Conservation (phyloP, 2,888 invertebrate genomes). For the Platycheirus rosarum region DNA sequence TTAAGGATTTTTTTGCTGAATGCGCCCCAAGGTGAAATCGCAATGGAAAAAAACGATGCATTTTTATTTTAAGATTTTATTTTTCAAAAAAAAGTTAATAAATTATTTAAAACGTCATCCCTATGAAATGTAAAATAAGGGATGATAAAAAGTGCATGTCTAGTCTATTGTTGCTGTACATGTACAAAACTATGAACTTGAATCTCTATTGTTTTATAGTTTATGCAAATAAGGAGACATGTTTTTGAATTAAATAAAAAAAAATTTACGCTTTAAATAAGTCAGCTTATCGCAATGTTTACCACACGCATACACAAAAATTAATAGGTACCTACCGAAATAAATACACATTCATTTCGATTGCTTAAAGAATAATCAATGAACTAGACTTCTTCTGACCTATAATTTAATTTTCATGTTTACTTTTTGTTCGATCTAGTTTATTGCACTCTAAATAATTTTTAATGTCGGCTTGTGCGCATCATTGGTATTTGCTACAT, state of each 20-base stretch:
- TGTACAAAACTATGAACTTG: no score
- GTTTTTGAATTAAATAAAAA: neutral
- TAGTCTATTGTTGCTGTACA: no score
- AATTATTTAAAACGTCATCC: neutral
- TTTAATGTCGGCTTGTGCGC: neutral
- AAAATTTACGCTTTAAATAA: constrained; percentile 5
- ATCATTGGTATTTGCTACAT: neutral
- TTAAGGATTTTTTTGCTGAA: neutral
- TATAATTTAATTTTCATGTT: constrained; percentile 5
- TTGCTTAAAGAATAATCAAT: constrained; percentile 11
- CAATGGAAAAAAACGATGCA: no score
- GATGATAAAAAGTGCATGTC: no score
- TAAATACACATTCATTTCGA: neutral
- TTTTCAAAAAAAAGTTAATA: neutral
- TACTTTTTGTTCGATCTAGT: constrained; percentile 4
- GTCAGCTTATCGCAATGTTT: constrained; percentile 11
- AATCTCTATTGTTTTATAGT: neutral
- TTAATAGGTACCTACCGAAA: neutral
- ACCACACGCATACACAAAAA: no score
- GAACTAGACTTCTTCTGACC: constrained; percentile 18
- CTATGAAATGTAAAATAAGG: no score
- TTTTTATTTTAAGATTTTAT: neutral
- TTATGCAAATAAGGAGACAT: constrained; percentile 12
- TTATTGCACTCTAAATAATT: constrained; percentile 11
- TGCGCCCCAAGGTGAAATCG: neutral